Conservation (phyloP, 2,797 vertebrate species). For the Syngnathus acus region DNA sequence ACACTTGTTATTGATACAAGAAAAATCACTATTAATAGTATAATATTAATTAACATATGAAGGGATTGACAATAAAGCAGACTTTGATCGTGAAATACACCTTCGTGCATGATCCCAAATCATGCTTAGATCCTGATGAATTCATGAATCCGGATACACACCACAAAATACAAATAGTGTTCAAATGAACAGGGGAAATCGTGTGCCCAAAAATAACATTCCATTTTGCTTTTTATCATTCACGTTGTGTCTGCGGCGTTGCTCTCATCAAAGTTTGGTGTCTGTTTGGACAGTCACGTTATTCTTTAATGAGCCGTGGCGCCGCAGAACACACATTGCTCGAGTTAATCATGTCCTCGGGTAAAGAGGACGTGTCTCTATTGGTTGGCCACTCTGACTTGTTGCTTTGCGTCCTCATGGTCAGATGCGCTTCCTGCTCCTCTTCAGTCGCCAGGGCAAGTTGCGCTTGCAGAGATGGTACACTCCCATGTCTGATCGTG, state of each 20-base stretch:
- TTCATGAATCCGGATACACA: no score
- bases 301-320: constrained; percentile 38
- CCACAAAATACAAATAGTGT: not conserved
- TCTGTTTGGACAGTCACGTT: constrained; percentile 27
- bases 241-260: not conserved
- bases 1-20: no score
- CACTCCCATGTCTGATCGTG: constrained; percentile 80
- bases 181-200: no score
- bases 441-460: constrained; percentile 96
- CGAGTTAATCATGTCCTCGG: constrained; percentile 22
- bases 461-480: constrained; percentile 98
- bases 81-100: not conserved
- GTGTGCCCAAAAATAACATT: not conserved
- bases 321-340: constrained; percentile 5
- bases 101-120: no score
- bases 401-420: not conserved
- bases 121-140: no score
- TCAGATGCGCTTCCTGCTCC: constrained; percentile 92
- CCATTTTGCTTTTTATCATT: not conserved
- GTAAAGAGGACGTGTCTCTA: not conserved
- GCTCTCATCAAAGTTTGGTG: not conserved
- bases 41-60: no score
- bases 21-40: not conserved
- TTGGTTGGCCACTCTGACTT: not conserved
- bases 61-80: no score